Base-by-base conservation (phyloP, 1,140 invertebrate genomes). In the Solenopsis invicta region DNA sequence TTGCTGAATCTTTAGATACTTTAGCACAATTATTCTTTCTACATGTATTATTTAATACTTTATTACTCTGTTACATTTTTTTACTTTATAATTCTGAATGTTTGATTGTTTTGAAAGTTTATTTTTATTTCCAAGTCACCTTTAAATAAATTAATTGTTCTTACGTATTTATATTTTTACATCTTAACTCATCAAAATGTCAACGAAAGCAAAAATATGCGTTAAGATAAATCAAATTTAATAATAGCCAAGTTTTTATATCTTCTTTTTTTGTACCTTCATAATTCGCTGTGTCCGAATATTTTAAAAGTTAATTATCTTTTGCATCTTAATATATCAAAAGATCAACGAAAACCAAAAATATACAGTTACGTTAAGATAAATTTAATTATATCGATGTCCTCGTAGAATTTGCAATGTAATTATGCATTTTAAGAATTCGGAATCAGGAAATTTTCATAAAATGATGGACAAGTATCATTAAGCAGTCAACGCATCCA, bases 381-480 rank as follows among this genome's bases (percentile, higher is more conserved):
- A 41, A 10, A 18, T 62, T 45, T 4, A 56, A 24, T 45, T 62
- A 48, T 24, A 56, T 37, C 4, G 5, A 16, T 29, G 4, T 50
- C 13, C n/a, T 8, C 13, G 13, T 59, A 13, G 2, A 1, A 34
- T 21, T 66, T 50, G 34, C 10, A 59, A 41, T 59, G 2, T 59
- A 48, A 71, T 29, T 69, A 24, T 5, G 1, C 9, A 41, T 24
- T 29, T 16, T 29, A 34, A 37, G 5, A 37, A 74, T 21, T 62
- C 18, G 24, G 12, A 16, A 56, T 71, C 21, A 16, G 5, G 13
- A 64, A 62, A 77, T 52, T 61, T 48, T 8, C 29, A 77, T 50
- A 76, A 85, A 81, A 0, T 69, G n/a, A 24, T 85, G 13, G 12
- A 37, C 8, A 64, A 45, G 34, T 50, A 24, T 69, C 8, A 75